Conservation (phyloP, 1,140 invertebrate species). For the Cheumatopsyche charites region DNA sequence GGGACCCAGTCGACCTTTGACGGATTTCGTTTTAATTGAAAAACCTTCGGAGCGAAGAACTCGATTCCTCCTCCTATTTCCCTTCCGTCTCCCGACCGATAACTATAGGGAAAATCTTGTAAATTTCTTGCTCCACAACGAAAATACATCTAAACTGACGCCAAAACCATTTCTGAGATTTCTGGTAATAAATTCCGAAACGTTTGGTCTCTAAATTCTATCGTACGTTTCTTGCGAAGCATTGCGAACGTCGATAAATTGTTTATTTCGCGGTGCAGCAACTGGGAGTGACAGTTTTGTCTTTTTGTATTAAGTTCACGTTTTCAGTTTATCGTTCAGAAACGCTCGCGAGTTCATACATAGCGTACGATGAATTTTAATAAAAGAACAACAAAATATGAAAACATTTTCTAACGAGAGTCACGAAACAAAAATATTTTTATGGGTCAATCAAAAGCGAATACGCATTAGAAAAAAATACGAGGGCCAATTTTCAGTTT, state of each 20-base stretch:
- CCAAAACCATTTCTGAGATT: no score
- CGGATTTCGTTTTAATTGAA: conserved; percentile 13
- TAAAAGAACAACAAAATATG: no score
- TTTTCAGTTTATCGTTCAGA: not conserved
- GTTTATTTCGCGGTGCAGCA: not conserved
- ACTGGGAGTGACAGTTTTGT: not conserved
- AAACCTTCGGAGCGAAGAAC: not conserved
- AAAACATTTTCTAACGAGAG: no score
- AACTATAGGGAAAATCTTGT: no score
- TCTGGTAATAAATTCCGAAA: no score
- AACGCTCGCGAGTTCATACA: not conserved
- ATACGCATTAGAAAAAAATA: no score
- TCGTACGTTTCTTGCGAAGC: not conserved
- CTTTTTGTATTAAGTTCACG: not conserved
- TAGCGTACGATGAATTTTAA: no score
- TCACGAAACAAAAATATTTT: not conserved
- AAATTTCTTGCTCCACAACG: no score
- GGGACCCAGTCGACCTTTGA: conserved; percentile 1
- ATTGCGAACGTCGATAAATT: not conserved
- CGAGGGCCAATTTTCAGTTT: no score
- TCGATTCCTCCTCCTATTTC: no score
- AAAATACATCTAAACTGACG: no score
- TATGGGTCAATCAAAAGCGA: not conserved
- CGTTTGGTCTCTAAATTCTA: not conserved
- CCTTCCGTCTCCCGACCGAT: no score